Evolutionary conservation across 2,888 invertebrate genomes (phyloP).

Genomic region (Nomada goodeniana): DNA sequence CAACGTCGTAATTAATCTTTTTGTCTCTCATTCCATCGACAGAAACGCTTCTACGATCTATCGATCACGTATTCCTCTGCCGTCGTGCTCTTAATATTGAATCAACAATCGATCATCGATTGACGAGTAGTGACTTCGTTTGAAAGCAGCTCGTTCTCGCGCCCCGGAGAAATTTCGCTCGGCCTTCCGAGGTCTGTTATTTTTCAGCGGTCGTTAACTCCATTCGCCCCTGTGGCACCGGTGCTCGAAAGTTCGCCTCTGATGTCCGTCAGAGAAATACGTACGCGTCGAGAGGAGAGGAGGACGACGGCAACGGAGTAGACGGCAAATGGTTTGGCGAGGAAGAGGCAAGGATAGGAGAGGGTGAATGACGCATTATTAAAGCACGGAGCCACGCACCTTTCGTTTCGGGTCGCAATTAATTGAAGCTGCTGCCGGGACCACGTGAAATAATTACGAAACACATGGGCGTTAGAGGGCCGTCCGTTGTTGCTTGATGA

Average conservation of each 20-base stretch:
- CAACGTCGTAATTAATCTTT: no score
- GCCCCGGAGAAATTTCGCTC: conserved; percentile 2
- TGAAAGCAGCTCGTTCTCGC: conserved; percentile 22
- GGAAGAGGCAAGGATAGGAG: conserved; percentile 14
- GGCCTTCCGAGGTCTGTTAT: conserved; percentile 33
- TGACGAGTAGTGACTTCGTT: neutral
- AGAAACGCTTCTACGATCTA: no score
- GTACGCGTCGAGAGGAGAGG: conserved; percentile 2
- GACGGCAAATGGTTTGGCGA: conserved; percentile 22
- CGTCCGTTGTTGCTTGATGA: conserved; percentile 50
- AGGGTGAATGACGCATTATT: conserved; percentile 63
- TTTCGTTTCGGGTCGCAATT: conserved; percentile 68
- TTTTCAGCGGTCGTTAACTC: conserved; percentile 64
- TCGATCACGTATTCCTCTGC: no score
- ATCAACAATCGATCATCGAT: conserved; percentile 10
- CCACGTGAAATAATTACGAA: conserved; percentile 70
- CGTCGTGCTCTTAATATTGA: neutral
- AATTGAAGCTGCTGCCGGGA: conserved; percentile 69
- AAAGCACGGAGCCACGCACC: conserved; percentile 57
- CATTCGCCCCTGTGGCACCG: conserved; percentile 38
- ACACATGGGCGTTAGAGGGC: conserved; percentile 59
- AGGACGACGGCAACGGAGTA: conserved; percentile 6
- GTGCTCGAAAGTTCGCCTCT: conserved; percentile 43
- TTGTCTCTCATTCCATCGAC: no score
- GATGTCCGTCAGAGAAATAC: conserved; percentile 52